Evolutionary conservation across 1,140 invertebrate genomes (phyloP).

Genomic region (Adoxophyes honmai): DNA sequence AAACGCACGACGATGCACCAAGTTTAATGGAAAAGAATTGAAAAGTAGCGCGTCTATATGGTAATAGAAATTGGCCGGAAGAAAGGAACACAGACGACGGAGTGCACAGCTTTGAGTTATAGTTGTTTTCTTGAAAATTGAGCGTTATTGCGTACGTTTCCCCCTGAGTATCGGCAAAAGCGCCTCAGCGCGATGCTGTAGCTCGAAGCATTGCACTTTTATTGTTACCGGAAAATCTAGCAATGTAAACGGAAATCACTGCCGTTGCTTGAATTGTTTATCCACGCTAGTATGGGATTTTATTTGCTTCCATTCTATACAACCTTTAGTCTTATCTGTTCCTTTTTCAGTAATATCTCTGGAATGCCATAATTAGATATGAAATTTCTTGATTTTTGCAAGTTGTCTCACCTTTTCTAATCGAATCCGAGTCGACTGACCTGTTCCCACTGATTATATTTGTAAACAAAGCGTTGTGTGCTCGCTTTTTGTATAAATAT

Average conservation of each 20-base stretch:
- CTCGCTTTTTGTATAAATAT: slow-evolving; percentile 50
- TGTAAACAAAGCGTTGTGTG: slow-evolving; percentile 43
- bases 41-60: slow-evolving; percentile 76
- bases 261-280: slow-evolving; percentile 19
- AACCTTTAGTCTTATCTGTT: slow-evolving; percentile 20
- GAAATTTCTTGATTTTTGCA: no score
- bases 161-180: slow-evolving; percentile 31
- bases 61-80: slow-evolving; percentile 76
- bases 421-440: slow-evolving; percentile 3
- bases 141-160: slow-evolving; percentile 59
- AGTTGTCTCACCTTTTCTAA: no score
- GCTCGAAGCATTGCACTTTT: slow-evolving; percentile 34
- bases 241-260: slow-evolving; percentile 49
- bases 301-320: slow-evolving; percentile 18
- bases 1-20: slow-evolving; percentile 68
- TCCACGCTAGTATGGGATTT: background rate
- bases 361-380: no score
- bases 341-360: no score
- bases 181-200: slow-evolving; percentile 21
- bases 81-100: slow-evolving; percentile 70
- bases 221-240: slow-evolving; percentile 47
- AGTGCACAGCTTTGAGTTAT: slow-evolving; percentile 70
- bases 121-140: slow-evolving; percentile 72
- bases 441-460: slow-evolving; percentile 53
- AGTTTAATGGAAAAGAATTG: slow-evolving; percentile 77